phyloP scores from a whole-genome alignment of 2,113 vertebrate species.

The Lanius ludovicianus region DNA sequence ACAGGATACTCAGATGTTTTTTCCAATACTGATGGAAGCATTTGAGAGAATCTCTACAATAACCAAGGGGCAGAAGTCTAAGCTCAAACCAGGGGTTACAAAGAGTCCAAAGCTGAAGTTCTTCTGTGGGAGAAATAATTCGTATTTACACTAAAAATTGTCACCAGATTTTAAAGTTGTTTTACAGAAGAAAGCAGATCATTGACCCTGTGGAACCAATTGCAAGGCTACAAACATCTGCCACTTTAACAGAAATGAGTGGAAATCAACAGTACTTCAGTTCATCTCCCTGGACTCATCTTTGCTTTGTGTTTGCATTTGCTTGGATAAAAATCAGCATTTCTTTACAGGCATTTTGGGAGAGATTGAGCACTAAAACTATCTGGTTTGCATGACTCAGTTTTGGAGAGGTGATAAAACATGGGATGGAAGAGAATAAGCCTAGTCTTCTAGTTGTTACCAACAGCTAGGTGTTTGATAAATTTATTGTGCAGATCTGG shows the following conservation, averaged over 20 bases:
- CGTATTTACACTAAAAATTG: background rate
- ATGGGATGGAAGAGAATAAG: background rate
- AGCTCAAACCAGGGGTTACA: background rate
- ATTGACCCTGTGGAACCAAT: background rate
- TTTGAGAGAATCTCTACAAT: background rate
- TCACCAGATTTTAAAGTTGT: background rate
- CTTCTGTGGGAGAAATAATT: background rate
- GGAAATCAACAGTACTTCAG: background rate
- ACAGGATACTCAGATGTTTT: background rate
- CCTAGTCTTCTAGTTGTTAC: background rate
- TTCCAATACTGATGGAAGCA: background rate
- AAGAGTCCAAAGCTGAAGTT: background rate
- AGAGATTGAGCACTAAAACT: background rate
- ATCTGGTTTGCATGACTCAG: background rate
- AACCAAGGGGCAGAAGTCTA: background rate
- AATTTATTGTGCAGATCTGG: background rate
- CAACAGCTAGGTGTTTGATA: background rate
- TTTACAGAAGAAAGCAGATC: background rate
- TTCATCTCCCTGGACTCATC: background rate
- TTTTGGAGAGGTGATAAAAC: background rate
- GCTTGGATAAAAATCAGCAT: background rate
- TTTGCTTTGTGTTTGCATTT: background rate
- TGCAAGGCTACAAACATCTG: background rate
- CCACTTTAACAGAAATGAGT: background rate
- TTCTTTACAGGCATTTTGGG: background rate